These are phyloP conservation scores for Ferrisia virgata DNA, from an alignment of 2,888 invertebrate species.

Conservation along the genomic window DNA sequence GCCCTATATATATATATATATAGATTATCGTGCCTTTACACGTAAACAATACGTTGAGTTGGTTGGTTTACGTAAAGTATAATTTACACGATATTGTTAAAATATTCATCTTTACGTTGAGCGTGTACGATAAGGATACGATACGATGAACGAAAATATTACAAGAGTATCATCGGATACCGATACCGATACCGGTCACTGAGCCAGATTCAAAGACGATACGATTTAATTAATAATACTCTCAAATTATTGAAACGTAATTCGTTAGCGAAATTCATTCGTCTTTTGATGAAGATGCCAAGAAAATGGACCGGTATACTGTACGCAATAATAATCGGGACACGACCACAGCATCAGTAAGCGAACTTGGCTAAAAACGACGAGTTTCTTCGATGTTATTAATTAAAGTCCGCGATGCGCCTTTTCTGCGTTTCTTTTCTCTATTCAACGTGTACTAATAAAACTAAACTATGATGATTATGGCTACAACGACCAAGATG, in stretches of 20 bases:
- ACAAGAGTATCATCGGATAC: neutral
- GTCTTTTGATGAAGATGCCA: neutral
- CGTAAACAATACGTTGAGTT: neutral
- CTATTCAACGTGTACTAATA: neutral
- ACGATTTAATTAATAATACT: neutral
- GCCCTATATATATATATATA: too few relatives aligned
- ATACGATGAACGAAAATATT: too few relatives aligned
- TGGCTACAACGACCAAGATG: too few relatives aligned
- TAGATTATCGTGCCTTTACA: neutral
- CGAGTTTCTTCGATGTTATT: neutral
- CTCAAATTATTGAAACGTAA: neutral
- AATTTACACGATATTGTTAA: neutral
- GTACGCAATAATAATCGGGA: neutral
- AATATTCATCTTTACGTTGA: neutral
- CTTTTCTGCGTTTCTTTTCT: neutral
- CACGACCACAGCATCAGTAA: too few relatives aligned
- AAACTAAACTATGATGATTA: too few relatives aligned
- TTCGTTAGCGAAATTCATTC: constrained; percentile 8
- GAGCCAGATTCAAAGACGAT: neutral
- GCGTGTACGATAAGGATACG: neutral
- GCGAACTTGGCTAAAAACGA: neutral
- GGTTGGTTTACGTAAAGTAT: too few relatives aligned
- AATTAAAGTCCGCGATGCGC: neutral
- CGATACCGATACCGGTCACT: neutral
- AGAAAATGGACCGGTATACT: neutral